Evolutionary conservation across 2,888 invertebrate species (phyloP), one percentile per base, ranked within the genome.

Genomic region (Dermolepida albohirtum): DNA sequence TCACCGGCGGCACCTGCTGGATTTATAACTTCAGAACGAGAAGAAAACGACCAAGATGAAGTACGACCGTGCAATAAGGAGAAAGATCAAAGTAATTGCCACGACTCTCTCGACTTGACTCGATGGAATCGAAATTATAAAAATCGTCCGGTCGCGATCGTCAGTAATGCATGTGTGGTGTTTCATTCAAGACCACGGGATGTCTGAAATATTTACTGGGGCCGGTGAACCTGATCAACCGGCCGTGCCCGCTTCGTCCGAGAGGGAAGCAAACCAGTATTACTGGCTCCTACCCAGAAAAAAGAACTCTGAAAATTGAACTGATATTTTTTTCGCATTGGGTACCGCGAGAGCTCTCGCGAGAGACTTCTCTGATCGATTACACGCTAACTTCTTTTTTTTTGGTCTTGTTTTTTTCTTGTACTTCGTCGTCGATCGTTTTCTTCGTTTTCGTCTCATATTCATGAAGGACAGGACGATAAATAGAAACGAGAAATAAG

Each of bases 191-290:
- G 76, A 76, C 72, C 75, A 72, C 73, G 76, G 76, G 76, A 77
- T 77, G 77, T 77, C 78, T 80, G 78, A 81, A 80, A 81, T 80
- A 79, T 81, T 80, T 79, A 79, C 76, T 73, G 79, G 74, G 80
- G 81, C 78, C 80, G 80, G 76, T 80, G 80, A 81, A 81, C 75
- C 70, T 73, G 73, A 69, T 67, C 59, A 44, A 71, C 64, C 70
- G 68, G 69, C 68, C 69, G 55, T 68, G 68, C 71, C 70, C 51
- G 66, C 66, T 70, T 64, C 64, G 65, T 49, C 63, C 75, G 69
- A 59, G 44, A 76, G 74, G 71, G 76, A 76, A 74, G 77, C 78
- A 80, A 80, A 81, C 81, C 81, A 79, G 81, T 81, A 77, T 80
- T 79, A 77, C 80, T 77, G 79, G 80, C 79, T 80, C 76, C 77